These are phyloP conservation scores for Chaetodon auriga DNA, from an alignment of 2,113 vertebrate species.

Conservation along the genomic window DNA sequence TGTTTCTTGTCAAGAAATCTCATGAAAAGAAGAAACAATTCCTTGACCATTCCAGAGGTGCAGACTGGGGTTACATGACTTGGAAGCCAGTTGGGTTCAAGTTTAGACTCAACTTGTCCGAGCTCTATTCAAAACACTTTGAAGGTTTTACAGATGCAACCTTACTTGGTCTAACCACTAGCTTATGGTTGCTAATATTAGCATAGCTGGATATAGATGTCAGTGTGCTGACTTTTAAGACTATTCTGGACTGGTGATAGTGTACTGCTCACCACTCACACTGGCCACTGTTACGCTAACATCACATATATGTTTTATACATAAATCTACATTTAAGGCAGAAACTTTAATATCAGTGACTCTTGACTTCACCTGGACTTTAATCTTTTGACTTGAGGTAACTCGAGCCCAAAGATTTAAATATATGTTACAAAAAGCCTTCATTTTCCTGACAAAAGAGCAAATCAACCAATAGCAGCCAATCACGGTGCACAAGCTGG, in stretches of 20 bases:
- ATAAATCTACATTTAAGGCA: background rate
- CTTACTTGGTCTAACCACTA: background rate
- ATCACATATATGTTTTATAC: background rate
- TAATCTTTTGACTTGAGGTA: too few species aligned
- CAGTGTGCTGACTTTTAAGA: background rate
- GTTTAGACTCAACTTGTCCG: too few species aligned
- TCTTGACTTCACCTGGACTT: background rate
- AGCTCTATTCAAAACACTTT: background rate
- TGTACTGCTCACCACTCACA: background rate
- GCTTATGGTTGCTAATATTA: background rate
- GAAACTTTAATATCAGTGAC: background rate
- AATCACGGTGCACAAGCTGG: too few species aligned
- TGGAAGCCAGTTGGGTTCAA: fast-evolving
- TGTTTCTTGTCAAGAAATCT: background rate
- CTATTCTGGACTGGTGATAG: background rate
- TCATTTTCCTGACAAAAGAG: too few species aligned
- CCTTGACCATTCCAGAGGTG: background rate
- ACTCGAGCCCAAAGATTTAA: too few species aligned
- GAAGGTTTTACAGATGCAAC: background rate
- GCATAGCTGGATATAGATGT: too few species aligned
- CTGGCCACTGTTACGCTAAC: background rate
- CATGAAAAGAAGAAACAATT: background rate
- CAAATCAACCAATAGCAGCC: too few species aligned
- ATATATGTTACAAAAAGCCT: too few species aligned
- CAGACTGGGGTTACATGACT: background rate